Evolutionary conservation across 2,888 invertebrate species (phyloP), one percentile per base, ranked within the genome.

Genomic region (Ligdia adustata): DNA sequence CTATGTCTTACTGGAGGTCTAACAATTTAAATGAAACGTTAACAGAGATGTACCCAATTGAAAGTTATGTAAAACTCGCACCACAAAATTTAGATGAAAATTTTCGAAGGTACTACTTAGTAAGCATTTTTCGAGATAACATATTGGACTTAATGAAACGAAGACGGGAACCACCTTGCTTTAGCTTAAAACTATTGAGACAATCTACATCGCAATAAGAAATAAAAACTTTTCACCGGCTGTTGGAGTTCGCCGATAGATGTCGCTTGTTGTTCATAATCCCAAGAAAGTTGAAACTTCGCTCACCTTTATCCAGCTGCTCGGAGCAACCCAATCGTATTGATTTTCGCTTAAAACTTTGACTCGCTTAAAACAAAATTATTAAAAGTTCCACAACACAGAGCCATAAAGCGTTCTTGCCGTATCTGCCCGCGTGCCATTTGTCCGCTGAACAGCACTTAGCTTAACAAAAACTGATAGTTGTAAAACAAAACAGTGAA

Each of bases 401-500:
- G 57, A 53, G 43, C 75, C 78, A 83, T 82, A 82, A 82, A 82
- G 65, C 67, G 67, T 59, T 52, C 55, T 49, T 51, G 52, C 68
- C 70, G 79, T 87, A 87, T 88, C 84, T 75, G 66, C 64, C 68
- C 77, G 69, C 77, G 74, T 78, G 82, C 86, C 85, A 82, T 86
- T 87, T 86, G 85, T 85, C 81, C 81, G 79, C 72, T 80, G 80
- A 75, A 76, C 85, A 82, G 88, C 87, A 86, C 86, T 89, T 89
- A 87, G 83, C 87, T 86, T 85, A 87, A 87, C 87, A 86, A 87
- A 88, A 88, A 88, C 86, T 82, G 88, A 88, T 87, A 87, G 87
- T 87, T 89, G 88, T 88, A 77, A 82, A 81, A 83, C 84, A 82
- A 88, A 88, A 83, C 79, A 80, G 83, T 71, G 66, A 75, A 83